A percentile compares a stretch with the other conserved stretches of the same genome.
Evolutionary conservation across 2,888 invertebrate species (phyloP).

Genomic region (Trichopoda pennipes): DNA sequence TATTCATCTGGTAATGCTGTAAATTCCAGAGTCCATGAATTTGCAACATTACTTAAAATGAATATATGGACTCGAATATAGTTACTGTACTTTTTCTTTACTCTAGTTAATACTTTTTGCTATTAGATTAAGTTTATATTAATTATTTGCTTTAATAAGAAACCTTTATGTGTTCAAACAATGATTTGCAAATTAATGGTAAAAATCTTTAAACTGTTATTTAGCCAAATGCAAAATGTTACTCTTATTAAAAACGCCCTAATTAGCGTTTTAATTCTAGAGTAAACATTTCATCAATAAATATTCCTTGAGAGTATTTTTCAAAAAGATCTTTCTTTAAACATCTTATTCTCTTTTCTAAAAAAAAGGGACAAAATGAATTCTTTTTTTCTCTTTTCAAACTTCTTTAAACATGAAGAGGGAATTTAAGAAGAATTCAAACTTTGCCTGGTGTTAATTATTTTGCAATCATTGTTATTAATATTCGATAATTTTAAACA

Average conservation of each 20-base stretch:
- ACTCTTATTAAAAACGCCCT: conserved; percentile 73
- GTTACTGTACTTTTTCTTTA: conserved; percentile 30
- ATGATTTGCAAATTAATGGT: conserved; percentile 35
- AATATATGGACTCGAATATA: conserved; percentile 73
- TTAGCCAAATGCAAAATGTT: conserved; percentile 74
- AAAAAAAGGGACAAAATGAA: conserved; percentile 63
- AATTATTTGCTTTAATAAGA: conserved; percentile 35
- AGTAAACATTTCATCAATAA: conserved; percentile 73
- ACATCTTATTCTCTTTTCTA: conserved; percentile 23
- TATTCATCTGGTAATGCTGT: conserved; percentile 61
- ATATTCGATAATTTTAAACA: conserved; percentile 45
- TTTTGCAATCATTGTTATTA: conserved; percentile 8
- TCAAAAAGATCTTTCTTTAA: conserved; percentile 65
- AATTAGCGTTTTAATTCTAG: conserved; percentile 66
- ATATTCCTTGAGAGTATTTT: conserved; percentile 73
- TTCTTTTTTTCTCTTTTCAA: conserved; percentile 67
- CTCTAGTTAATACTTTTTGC: neutral
- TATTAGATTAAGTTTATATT: conserved; percentile 30
- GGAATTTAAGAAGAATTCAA: conserved; percentile 38
- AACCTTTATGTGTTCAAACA: neutral
- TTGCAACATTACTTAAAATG: conserved; percentile 61
- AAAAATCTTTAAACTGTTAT: conserved; percentile 46
- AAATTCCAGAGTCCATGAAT: conserved; percentile 73
- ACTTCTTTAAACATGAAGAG: conserved; percentile 6
- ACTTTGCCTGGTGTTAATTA: conserved; percentile 54